phyloP scores from a whole-genome alignment of 2,113 vertebrate species.

The Chitala chitala region DNA sequence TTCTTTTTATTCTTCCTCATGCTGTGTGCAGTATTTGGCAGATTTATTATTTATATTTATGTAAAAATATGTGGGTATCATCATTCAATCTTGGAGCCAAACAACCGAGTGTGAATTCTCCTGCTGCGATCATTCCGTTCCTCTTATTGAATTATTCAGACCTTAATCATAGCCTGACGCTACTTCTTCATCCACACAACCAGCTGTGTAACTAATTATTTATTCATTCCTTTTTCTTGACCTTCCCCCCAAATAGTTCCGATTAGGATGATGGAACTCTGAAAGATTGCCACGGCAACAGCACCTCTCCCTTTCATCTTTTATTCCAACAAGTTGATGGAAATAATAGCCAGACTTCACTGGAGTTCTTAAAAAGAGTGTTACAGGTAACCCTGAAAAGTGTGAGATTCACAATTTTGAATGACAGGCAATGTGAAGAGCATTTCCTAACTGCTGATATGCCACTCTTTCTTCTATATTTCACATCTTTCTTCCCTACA shows the following conservation, averaged over 20 bases:
- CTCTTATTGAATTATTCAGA: constrained; percentile 37
- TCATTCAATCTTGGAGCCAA: constrained; percentile 2
- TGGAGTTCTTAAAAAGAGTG: neutral
- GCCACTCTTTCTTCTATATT: neutral
- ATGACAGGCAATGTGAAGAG: neutral
- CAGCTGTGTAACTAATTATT: constrained; percentile 25
- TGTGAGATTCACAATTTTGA: constrained; percentile 2
- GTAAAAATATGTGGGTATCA: constrained; percentile 24
- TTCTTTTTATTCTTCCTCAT: neutral
- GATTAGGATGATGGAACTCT: neutral
- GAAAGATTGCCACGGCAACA: neutral
- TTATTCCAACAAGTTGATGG: constrained; percentile 3
- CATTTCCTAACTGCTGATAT: neutral
- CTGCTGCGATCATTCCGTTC: constrained; percentile 2
- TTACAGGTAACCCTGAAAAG: neutral
- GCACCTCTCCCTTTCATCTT: constrained; percentile 4
- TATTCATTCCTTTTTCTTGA: constrained; percentile 24
- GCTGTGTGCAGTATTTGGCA: constrained; percentile 3
- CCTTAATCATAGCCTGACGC: constrained; percentile 11
- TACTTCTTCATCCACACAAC: constrained; percentile 18
- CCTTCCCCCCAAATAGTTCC: constrained; percentile 21
- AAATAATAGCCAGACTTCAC: constrained; percentile 7
- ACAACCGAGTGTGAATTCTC: constrained; percentile 18
- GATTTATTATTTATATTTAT: constrained; percentile 23
- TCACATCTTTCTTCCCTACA: neutral